phyloP scores from a whole-genome alignment of 2,888 invertebrate genomes.

The Eurois occulta region DNA sequence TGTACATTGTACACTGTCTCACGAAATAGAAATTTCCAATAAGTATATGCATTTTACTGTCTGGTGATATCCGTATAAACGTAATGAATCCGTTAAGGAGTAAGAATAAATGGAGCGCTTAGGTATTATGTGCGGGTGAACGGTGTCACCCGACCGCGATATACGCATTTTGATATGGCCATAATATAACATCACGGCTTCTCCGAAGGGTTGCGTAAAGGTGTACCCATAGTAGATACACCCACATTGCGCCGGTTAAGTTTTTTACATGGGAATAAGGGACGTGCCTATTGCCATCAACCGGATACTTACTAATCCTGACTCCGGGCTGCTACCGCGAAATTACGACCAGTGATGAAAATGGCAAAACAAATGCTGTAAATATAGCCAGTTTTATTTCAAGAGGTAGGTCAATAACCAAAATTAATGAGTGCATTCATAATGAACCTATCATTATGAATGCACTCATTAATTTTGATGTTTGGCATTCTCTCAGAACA shows the following conservation, averaged over 20 bases:
- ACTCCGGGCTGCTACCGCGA: background rate
- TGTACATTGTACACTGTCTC: background rate
- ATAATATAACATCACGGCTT: background rate
- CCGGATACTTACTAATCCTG: background rate
- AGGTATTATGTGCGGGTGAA: background rate
- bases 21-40: background rate
- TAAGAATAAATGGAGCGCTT: constrained; percentile 9
- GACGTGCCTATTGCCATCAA: background rate
- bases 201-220: background rate
- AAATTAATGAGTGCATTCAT: no score
- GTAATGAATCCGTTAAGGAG: constrained; percentile 4
- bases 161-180: background rate
- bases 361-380: background rate
- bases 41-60: background rate
- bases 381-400: background rate
- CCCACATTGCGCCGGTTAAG: background rate
- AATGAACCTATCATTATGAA: no score
- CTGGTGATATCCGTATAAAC: constrained; percentile 7
- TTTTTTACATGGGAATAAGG: background rate
- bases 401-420: no score
- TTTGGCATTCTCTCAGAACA: background rate
- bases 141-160: background rate
- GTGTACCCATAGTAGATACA: background rate
- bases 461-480: background rate
- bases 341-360: background rate